These are phyloP conservation scores for Diachasmimorpha longicaudata DNA, from an alignment of 1,140 invertebrate species.

Conservation along the genomic window DNA sequence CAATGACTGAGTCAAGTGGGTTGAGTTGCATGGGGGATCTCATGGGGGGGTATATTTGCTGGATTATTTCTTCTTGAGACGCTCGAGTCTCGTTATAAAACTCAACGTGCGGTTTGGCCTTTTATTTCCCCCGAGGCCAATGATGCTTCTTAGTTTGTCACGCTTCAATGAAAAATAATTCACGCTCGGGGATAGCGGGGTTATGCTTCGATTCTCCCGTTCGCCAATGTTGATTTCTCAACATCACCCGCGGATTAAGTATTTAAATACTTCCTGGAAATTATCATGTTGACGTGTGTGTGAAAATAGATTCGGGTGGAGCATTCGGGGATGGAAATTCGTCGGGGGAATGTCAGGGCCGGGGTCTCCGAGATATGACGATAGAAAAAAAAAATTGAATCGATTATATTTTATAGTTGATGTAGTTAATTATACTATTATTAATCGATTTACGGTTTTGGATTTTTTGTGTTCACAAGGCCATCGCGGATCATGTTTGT, in stretches of 20 bases:
- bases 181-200: not conserved
- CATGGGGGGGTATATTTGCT: not conserved
- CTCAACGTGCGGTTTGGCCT: not conserved
- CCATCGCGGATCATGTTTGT: no score
- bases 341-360: no score
- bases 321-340: no score
- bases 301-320: constrained; percentile 22
- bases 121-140: not conserved
- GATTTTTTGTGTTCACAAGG: no score
- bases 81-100: not conserved
- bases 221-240: not conserved
- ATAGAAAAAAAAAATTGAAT: no score
- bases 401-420: no score
- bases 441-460: no score
- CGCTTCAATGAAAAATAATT: constrained; percentile 9
- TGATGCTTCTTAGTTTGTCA: constrained; percentile 9
- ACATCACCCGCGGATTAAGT: not conserved
- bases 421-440: no score
- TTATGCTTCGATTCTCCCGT: constrained; percentile 6
- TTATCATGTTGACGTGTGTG: not conserved
- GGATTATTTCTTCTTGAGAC: not conserved
- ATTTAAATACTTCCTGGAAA: constrained; percentile 2
- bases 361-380: no score
- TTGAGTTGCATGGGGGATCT: constrained; percentile 1
- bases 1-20: constrained; percentile 21